Evolutionary conservation across 1,140 invertebrate genomes (phyloP), one percentile per base, ranked within the genome.

Genomic region (Drosophila sulfurigaster): DNA sequence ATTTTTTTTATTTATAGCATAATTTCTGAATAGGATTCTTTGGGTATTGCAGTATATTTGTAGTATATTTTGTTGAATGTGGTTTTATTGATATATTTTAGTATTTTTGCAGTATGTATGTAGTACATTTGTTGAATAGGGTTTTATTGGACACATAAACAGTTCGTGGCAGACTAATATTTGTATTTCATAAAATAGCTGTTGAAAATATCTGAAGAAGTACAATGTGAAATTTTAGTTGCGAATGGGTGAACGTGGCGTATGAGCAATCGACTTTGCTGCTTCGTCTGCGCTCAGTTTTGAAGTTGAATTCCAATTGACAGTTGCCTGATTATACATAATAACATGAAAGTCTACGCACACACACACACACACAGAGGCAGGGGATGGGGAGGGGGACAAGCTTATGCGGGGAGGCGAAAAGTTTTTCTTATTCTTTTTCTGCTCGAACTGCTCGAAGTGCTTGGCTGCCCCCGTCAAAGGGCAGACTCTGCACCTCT

Each of bases 351-450:
- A 45, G 28, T 41, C 35, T 25, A 20, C 54, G 3, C 54, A 41
- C 43, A 41, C 32, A 43, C 45, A 35, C 10, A 16, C 35, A 45
- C 13, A 43, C 2, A 16, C 35, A 13, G 5, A 11, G 45, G 5
- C 1, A 5, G 5, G 13, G 45, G 1, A 5, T 46, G 45, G 45
- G n/a, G 13, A 5, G 2, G 13, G n/a, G 45, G 45, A 5, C 20
- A 25, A 4, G 30, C 30, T 32, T 32, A 32, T 32, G 7, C 5
- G 30, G 30, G 30, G 30, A 49, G 49, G 20, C 20, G 20, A 69
- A 69, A 75, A 69, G 66, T 75, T 75, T 64, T 72, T 59, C 60
- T 72, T 72, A 77, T 72, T 65, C 62, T 65, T 72, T 75, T 75
- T 75, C 58, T 70, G 72, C 72, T 75, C 71, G 51, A 71, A 71